These are phyloP conservation scores for Tenualosa thibaudeaui DNA, from an alignment of 2,797 vertebrate genomes.

Conservation along the genomic window DNA sequence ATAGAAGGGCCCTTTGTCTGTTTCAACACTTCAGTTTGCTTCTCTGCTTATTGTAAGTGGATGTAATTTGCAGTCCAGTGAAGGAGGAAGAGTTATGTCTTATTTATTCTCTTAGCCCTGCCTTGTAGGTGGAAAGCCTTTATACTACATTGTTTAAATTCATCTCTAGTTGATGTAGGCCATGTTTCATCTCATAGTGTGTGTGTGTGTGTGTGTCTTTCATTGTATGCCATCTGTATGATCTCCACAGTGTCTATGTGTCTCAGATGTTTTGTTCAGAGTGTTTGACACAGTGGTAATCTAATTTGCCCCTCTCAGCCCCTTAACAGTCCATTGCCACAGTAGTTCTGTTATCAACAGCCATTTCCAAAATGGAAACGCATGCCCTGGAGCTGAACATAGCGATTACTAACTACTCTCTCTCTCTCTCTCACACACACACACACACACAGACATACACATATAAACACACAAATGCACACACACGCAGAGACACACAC, in stretches of 20 bases:
- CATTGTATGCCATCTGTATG: slow-evolving; percentile 48
- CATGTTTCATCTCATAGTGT: neutral
- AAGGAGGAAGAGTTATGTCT: no score
- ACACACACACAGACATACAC: no score
- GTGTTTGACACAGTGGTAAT: neutral
- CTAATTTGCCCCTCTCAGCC: neutral
- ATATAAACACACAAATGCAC: neutral
- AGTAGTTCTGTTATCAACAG: slow-evolving; percentile 23
- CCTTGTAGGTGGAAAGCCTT: no score
- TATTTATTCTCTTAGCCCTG: no score
- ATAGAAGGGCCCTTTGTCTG: no score
- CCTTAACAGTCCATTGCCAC: neutral
- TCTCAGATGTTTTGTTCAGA: neutral
- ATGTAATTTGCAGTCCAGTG: no score
- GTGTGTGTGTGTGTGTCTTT: slow-evolving; percentile 42
- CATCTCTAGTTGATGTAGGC: no score
- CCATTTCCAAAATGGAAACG: neutral
- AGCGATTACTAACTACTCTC: slow-evolving; percentile 73
- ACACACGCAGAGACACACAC: slow-evolving; percentile 73
- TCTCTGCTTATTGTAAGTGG: no score
- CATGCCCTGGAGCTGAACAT: slow-evolving; percentile 58
- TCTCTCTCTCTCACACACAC: no score
- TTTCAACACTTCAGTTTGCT: no score
- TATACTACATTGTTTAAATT: no score
- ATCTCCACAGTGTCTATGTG: neutral